Conservation (phyloP, 2,888 invertebrate genomes). For the Calliphora vomitoria region DNA sequence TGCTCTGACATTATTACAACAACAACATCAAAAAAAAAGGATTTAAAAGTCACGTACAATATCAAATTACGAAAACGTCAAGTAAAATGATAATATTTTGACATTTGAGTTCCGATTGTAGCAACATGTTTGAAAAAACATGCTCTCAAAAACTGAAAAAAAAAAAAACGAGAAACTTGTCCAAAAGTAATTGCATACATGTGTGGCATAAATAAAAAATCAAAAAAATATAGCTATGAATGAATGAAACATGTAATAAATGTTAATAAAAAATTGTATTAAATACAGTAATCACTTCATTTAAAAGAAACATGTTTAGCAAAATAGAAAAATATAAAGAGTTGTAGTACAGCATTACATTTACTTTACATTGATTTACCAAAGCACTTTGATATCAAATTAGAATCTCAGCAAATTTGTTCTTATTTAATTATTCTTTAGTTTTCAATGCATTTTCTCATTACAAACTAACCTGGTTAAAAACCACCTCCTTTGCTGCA, state of each 20-base stretch:
- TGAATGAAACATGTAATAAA: too few species aligned
- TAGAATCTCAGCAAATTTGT: constrained; percentile 29
- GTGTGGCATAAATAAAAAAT: constrained; percentile 32
- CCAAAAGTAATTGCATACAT: constrained; percentile 30
- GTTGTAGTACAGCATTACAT: too few species aligned
- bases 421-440: constrained; percentile 1
- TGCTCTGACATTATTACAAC: too few species aligned
- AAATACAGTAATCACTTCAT: constrained; percentile 3
- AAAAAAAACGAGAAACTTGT: not conserved
- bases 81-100: constrained; percentile 25
- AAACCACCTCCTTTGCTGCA: not conserved
- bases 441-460: not conserved
- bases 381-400: constrained; percentile 31
- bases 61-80: constrained; percentile 39
- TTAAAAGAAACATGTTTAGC: not conserved
- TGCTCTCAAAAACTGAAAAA: not conserved
- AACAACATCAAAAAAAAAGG: too few species aligned
- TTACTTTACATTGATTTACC: constrained; percentile 3
- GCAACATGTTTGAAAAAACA: constrained; percentile 31
- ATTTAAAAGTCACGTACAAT: constrained; percentile 35
- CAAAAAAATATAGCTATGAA: too few species aligned
- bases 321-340: too few species aligned
- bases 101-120: constrained; percentile 36
- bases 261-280: not conserved
- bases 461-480: too few species aligned